A percentile compares a stretch with the other conserved stretches of the same genome.
These are phyloP conservation scores for Protonibea diacanthus DNA, from an alignment of 2,797 vertebrate species.

Conservation along the genomic window DNA sequence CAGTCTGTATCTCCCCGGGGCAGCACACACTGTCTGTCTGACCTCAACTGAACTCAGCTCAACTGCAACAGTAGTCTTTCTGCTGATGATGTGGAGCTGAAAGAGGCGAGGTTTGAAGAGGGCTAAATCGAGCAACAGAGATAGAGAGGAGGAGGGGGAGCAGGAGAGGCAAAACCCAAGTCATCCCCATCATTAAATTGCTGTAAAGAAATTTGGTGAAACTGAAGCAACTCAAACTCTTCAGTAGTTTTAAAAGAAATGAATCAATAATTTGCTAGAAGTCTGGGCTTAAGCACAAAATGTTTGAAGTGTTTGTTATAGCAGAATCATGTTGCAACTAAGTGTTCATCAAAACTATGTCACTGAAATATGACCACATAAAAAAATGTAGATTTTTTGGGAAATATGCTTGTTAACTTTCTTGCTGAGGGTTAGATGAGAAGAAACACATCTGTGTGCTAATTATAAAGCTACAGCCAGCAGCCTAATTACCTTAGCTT, in stretches of 20 bases:
- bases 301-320: not conserved
- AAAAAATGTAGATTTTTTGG: not conserved
- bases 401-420: not conserved
- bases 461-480: not conserved
- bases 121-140: slow-evolving; percentile 29
- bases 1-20: slow-evolving; percentile 60
- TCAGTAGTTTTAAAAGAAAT: no score
- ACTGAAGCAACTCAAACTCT: not conserved
- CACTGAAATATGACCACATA: not conserved
- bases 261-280: not conserved
- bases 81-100: slow-evolving; percentile 64
- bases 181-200: slow-evolving; percentile 16
- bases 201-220: not conserved
- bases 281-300: not conserved
- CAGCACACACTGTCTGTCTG: slow-evolving; percentile 66
- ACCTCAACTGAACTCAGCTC: slow-evolving; percentile 76
- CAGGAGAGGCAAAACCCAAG: slow-evolving; percentile 29
- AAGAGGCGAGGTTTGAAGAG: slow-evolving; percentile 32
- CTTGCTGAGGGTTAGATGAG: not conserved
- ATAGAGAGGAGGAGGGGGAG: not conserved
- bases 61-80: slow-evolving; percentile 51
- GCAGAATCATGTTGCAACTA: not conserved
- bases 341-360: not conserved
- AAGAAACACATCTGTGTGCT: no score
- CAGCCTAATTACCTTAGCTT: not conserved